These are phyloP conservation scores for Myotis findleyi DNA, from an alignment of 2,797 vertebrate species.

Conservation along the genomic window DNA sequence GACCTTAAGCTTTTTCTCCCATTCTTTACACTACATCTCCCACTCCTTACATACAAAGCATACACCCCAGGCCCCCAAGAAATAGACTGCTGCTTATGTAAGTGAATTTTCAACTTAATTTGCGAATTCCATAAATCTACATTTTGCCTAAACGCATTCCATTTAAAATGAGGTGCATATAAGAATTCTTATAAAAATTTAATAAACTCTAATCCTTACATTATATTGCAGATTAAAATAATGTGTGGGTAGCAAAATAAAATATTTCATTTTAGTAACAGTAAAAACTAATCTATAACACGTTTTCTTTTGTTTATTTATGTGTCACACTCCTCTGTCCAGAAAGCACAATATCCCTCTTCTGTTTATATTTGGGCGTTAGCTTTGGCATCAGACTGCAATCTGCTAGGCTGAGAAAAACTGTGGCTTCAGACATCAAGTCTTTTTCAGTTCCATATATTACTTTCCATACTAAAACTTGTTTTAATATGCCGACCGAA, in stretches of 20 bases:
- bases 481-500: conserved; percentile 3
- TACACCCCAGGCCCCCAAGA: neutral
- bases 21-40: neutral
- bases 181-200: conserved; percentile 44
- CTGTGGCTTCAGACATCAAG: neutral
- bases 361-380: neutral
- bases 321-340: neutral
- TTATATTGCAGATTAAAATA: conserved; percentile 36
- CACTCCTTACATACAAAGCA: neutral
- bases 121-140: neutral
- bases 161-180: conserved; percentile 24
- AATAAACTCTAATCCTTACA: conserved; percentile 34
- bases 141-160: conserved; percentile 44
- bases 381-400: neutral
- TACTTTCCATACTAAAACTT: conserved; percentile 11
- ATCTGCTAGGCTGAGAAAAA: conserved; percentile 18
- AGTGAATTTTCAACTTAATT: conserved; percentile 18
- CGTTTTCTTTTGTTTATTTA: conserved; percentile 10
- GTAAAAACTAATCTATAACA: conserved; percentile 46
- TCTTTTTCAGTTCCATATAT: conserved; percentile 3
- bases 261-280: conserved; percentile 43
- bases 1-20: neutral
- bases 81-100: neutral
- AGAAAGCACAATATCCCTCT: neutral
- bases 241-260: conserved; percentile 36